A percentile compares a stretch with the other conserved stretches of the same genome.
Evolutionary conservation across 37 sponge, comb jelly and placozoan species (phyloP).

Genomic region (Ephydatia muelleri): DNA sequence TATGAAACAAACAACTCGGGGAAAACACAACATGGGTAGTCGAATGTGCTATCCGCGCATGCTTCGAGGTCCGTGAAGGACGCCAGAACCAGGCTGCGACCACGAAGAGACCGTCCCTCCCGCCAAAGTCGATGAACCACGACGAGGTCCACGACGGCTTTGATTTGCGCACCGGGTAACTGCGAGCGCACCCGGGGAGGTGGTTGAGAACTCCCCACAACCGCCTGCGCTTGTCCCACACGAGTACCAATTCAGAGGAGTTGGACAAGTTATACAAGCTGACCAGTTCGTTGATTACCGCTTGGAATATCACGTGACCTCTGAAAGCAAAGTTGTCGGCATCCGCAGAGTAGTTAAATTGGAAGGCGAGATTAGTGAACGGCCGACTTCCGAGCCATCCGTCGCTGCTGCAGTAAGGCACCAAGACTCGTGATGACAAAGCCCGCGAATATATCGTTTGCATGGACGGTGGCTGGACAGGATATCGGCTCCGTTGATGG

Average conservation of each 20-base stretch:
- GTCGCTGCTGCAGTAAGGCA: slow-evolving; percentile 82
- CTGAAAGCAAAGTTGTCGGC: slow-evolving; percentile 43
- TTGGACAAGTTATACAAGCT: slow-evolving; percentile 3
- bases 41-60: slow-evolving; percentile 37
- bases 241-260: slow-evolving; percentile 52
- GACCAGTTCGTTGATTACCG: slow-evolving; percentile 38
- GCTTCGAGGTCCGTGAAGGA: slow-evolving; percentile 7
- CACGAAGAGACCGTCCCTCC: background rate
- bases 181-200: slow-evolving; percentile 28
- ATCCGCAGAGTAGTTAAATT: background rate
- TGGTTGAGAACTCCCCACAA: slow-evolving; percentile 62
- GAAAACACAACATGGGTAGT: slow-evolving; percentile 70
- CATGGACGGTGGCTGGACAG: slow-evolving; percentile 41
- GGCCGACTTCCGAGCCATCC: slow-evolving; percentile 52
- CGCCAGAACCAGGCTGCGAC: slow-evolving; percentile 2
- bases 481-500: slow-evolving; percentile 49
- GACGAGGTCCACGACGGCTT: slow-evolving; percentile 67
- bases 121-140: slow-evolving; percentile 63
- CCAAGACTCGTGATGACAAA: slow-evolving; percentile 57
- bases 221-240: slow-evolving; percentile 73
- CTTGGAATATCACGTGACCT: slow-evolving; percentile 49
- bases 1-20: slow-evolving; percentile 51
- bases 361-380: background rate
- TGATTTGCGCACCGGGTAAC: slow-evolving; percentile 7
- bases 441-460: slow-evolving; percentile 43